Evolutionary conservation across 2,113 vertebrate genomes (phyloP).

Genomic region (Neogale vison): DNA sequence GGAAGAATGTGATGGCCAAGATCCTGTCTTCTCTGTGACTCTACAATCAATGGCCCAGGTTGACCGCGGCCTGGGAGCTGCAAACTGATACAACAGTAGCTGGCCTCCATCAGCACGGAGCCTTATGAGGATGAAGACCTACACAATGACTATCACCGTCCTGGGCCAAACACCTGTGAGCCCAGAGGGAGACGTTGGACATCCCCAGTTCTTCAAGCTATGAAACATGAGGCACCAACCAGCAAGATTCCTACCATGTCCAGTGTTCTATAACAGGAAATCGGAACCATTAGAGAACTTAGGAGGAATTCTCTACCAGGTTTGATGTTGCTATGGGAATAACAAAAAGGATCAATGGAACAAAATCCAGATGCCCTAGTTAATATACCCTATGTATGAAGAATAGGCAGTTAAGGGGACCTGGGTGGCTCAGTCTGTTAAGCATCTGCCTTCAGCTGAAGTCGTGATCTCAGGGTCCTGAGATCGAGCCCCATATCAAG

Average conservation of each 20-base stretch:
- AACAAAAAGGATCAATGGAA: not conserved
- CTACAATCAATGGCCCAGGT: not conserved
- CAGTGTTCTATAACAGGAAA: slow-evolving; percentile 51
- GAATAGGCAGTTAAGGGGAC: not conserved
- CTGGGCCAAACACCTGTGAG: not conserved
- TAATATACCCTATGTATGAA: not conserved
- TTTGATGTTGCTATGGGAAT: not conserved
- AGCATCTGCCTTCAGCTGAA: too few species aligned
- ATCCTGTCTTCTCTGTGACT: not conserved
- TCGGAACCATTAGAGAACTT: not conserved
- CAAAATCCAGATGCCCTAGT: not conserved
- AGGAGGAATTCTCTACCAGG: not conserved
- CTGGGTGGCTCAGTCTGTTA: too few species aligned
- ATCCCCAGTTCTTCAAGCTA: not conserved
- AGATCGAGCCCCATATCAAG: too few species aligned
- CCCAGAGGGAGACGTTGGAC: not conserved
- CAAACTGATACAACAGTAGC: too few species aligned
- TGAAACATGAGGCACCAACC: too few species aligned
- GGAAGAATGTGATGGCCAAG: not conserved
- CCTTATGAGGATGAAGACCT: not conserved
- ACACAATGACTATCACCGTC: not conserved
- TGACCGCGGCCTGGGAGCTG: not conserved
- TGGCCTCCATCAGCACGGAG: not conserved
- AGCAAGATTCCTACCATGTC: not conserved
- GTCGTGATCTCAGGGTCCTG: too few species aligned